Evolutionary conservation across 2,797 vertebrate genomes (phyloP).

Genomic region (Muscicapa striata): DNA sequence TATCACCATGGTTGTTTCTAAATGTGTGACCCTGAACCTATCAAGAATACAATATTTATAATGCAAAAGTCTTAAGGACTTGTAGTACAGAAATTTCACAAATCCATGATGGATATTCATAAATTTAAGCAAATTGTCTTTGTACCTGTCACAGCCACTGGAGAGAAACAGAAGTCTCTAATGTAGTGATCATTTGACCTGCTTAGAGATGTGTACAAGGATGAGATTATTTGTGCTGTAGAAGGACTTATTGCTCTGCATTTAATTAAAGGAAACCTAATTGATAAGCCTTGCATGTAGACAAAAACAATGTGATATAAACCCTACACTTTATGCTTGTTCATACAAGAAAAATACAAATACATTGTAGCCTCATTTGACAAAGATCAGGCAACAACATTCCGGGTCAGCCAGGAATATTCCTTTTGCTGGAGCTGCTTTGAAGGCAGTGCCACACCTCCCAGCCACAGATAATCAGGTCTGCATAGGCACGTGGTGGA

Average conservation of each 20-base stretch:
- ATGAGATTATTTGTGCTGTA: not conserved
- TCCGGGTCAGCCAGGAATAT: not conserved
- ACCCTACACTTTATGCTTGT: not conserved
- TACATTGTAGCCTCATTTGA: not conserved
- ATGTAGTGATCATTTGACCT: not conserved
- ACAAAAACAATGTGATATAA: not conserved
- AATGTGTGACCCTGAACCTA: not conserved
- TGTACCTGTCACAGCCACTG: not conserved
- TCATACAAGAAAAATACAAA: not conserved
- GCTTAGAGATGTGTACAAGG: not conserved
- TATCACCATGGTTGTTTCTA: not conserved
- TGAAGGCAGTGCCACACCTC: not conserved
- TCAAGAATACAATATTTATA: not conserved
- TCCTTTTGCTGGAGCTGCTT: not conserved
- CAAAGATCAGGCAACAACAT: not conserved
- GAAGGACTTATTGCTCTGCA: not conserved
- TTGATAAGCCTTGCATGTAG: not conserved
- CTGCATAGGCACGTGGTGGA: not conserved
- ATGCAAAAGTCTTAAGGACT: not conserved
- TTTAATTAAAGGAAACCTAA: not conserved
- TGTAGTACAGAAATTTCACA: not conserved
- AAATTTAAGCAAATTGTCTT: not conserved
- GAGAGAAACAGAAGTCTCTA: not conserved
- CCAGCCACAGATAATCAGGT: not conserved
- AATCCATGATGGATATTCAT: not conserved